These are phyloP conservation scores for Lophotis ruficrista DNA, from an alignment of 2,113 vertebrate genomes.

Conservation along the genomic window DNA sequence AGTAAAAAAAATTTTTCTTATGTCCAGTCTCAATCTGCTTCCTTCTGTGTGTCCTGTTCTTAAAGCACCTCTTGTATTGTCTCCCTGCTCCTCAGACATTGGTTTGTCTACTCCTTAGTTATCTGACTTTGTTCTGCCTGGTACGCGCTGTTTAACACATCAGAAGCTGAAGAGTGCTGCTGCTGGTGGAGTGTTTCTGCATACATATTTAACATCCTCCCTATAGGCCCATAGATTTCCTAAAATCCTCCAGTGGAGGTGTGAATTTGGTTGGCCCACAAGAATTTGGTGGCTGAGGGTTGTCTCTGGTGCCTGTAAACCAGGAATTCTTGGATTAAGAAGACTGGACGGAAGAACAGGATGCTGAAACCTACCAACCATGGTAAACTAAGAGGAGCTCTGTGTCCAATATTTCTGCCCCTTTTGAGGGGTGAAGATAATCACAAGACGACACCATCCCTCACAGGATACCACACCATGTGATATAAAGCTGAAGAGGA, in stretches of 20 bases:
- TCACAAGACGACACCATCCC: rapidly evolving
- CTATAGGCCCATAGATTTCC: background rate
- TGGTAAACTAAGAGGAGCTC: background rate
- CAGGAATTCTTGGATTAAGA: background rate
- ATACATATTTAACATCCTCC: background rate
- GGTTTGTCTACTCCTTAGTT: background rate
- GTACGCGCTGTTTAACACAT: background rate
- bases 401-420: background rate
- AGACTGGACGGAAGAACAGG: rapidly evolving
- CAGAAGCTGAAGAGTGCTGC: background rate
- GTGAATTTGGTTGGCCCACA: background rate
- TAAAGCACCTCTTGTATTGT: background rate
- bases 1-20: too few relatives aligned
- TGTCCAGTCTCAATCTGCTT: too few relatives aligned
- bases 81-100: background rate
- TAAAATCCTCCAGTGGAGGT: background rate
- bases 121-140: background rate
- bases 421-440: background rate
- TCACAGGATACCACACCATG: rapidly evolving
- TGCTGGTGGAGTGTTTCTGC: background rate
- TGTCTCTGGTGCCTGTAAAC: background rate
- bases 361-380: background rate
- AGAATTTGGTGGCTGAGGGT: background rate
- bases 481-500: background rate
- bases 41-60: background rate